Base-by-base conservation (phyloP, 2,113 vertebrate genomes). In the Columba janthina region DNA sequence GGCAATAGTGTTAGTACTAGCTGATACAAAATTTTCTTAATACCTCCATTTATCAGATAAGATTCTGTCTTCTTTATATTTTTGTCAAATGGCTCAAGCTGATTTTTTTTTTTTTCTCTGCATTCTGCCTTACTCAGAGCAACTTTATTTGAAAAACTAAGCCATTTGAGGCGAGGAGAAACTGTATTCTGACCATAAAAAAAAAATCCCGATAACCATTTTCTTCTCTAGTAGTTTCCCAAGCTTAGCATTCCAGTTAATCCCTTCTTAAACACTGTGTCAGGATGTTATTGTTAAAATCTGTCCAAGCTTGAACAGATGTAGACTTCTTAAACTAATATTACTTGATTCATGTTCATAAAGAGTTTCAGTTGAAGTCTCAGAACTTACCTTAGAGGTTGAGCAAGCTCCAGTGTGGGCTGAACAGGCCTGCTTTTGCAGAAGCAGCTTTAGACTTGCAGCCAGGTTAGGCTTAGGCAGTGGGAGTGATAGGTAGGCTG, bases 91-190 rank as follows among this genome's bases (percentile, higher is more conserved):
- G 46, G 79, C 42, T 84, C 18, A 64, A 83, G 46, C 6, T 64
- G 28, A 15, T 48, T 53, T 36, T 21, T 73, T 70, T 70, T 66
- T 7, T 34, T 57, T 70, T 26, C 54, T 66, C 42, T 88, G 15
- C 83, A 60, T 71, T 60, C 83, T 86, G 56, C 56, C 67, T 80
- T 77, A 34, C 26, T 86, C 72, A 92, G 72, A 56, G 60, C 48
- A 89, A 67, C 42, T 84, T 82, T 72, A 15, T 86, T 84, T 92
- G 80, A 86, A 81, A 95, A 81, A n/a, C n/a, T 84, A 85, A 93
- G 76, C 48, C 26, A 25, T 84, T 74, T 77, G 69, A 93, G 83
- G 72, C 92, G 82, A 96, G 71, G 67, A 85, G 32, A 77, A 88
- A 34, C 60, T 90, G 9, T n/a, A n/a, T 79, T 88, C 62, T 60